Evolutionary conservation across 2,797 vertebrate genomes (phyloP), one percentile per base, ranked within the genome.

Genomic region (Ctenopoma kingsleyae): DNA sequence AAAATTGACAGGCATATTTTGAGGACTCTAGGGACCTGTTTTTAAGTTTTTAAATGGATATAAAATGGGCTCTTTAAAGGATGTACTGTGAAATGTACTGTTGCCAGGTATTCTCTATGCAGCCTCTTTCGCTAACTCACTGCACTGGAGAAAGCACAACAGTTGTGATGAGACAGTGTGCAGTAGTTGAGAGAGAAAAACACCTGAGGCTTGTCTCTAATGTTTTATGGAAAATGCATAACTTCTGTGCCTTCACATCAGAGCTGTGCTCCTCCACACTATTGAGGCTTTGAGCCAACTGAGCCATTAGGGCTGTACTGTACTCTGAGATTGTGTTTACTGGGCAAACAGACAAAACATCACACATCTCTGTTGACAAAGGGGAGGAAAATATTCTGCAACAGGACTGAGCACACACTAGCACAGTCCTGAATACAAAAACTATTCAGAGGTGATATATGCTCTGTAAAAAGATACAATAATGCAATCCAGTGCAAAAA

Each of bases 211-310:
- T 54, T 25, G 20, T 51, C 53, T 59, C 69, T 61, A 25, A 75
- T 67, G 66, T 74, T 81, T 65, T 47, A 74, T 60, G 9, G 55
- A 79, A 84, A 82, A 80, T 64, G 58, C 62, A 72, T 48, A 78
- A 65, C 44, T 58, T 65, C 20, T 62, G 48, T 48, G 68, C 41
- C 8, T 71, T 73, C 41, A 65, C 52, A 71, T 74, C 52, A 66
- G 46, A 66, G 55, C 46, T 16, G 5, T 35, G 47, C 47, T 71
- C 20, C 27, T 68, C 41, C 41, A 57, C 71, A 60, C 20, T 48
- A 43, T 23, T 47, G 44, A 67, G 9, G 55, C 77, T 78, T 72
- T 76, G 67, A 67, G 62, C 46, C 71, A 59, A 32, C 63, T 48
- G 71, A 57, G 46, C 65, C 68, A 81, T 71, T 76, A 72, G 52